These are phyloP conservation scores for Tigriopus californicus DNA, from an alignment of 2,888 invertebrate genomes.

Conservation along the genomic window DNA sequence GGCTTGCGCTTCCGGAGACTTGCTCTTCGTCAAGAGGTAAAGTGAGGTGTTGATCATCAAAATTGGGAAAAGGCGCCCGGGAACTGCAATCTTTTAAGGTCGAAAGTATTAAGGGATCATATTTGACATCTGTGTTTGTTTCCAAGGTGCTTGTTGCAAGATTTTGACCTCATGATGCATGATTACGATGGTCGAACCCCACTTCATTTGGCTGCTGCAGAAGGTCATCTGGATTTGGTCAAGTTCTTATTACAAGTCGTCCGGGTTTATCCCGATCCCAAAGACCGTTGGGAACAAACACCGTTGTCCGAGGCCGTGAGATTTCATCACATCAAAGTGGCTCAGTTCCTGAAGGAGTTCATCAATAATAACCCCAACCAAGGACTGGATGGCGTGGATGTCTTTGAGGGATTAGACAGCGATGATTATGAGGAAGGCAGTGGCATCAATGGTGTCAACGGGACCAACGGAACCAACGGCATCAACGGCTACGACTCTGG, in stretches of 20 bases:
- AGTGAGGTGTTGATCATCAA: no score
- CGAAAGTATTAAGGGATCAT: no score
- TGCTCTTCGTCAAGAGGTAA: no score
- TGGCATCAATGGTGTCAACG: no score
- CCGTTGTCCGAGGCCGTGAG: background rate
- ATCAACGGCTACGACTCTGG: no score
- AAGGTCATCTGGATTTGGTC: conserved; percentile 75
- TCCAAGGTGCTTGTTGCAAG: conserved; percentile 1
- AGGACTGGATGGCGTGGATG: background rate
- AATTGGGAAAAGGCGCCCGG: no score
- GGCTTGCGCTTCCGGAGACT: no score
- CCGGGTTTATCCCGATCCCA: background rate
- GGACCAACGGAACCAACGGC: no score
- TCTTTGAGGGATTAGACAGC: no score
- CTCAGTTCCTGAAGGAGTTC: background rate
- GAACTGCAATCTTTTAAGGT: no score
- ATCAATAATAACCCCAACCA: background rate
- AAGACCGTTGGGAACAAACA: conserved; percentile 5
- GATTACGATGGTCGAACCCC: conserved; percentile 41
- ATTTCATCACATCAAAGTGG: background rate
- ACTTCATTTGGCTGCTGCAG: conserved; percentile 79
- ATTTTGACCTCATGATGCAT: conserved; percentile 9
- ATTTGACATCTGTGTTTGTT: no score
- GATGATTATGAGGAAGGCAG: no score
- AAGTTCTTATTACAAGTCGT: conserved; percentile 43